These are phyloP conservation scores for Cyprinodon tularosa DNA, from an alignment of 2,113 vertebrate species.

Conservation along the genomic window DNA sequence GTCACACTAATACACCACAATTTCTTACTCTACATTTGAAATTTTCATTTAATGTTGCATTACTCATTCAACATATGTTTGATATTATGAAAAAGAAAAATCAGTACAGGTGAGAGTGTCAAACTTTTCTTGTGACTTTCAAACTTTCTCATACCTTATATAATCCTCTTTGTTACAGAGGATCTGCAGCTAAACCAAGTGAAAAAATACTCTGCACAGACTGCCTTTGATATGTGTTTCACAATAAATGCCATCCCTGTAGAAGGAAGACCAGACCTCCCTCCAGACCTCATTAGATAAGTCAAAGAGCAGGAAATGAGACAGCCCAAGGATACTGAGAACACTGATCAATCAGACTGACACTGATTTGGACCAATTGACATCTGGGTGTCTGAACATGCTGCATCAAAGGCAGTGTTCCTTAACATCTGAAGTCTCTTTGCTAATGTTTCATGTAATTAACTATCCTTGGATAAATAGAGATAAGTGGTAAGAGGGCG, in stretches of 20 bases:
- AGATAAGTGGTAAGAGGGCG: conserved; percentile 59
- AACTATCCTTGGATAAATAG: conserved; percentile 54
- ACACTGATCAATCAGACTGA: conserved; percentile 61
- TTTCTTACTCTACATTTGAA: neutral
- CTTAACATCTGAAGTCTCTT: conserved; percentile 43
- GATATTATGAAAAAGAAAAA: neutral
- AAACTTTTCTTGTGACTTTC: neutral
- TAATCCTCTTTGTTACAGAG: conserved; percentile 2
- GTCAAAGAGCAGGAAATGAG: conserved; percentile 65
- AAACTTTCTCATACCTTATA: neutral
- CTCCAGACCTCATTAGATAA: conserved; percentile 56
- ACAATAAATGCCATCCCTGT: conserved; percentile 45
- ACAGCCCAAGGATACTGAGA: conserved; percentile 49
- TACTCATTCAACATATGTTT: neutral
- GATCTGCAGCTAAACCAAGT: neutral
- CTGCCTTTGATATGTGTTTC: conserved; percentile 29
- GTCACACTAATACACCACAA: neutral
- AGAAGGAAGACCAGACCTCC: conserved; percentile 54
- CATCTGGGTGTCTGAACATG: conserved; percentile 37
- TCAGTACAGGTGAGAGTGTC: no score
- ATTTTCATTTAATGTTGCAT: no score
- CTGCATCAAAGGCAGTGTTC: conserved; percentile 36
- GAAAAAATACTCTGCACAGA: conserved; percentile 22
- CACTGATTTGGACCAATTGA: conserved; percentile 63
- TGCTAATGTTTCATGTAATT: conserved; percentile 57